Conservation (phyloP, 2,797 vertebrate species). For the Balearica regulorum region DNA sequence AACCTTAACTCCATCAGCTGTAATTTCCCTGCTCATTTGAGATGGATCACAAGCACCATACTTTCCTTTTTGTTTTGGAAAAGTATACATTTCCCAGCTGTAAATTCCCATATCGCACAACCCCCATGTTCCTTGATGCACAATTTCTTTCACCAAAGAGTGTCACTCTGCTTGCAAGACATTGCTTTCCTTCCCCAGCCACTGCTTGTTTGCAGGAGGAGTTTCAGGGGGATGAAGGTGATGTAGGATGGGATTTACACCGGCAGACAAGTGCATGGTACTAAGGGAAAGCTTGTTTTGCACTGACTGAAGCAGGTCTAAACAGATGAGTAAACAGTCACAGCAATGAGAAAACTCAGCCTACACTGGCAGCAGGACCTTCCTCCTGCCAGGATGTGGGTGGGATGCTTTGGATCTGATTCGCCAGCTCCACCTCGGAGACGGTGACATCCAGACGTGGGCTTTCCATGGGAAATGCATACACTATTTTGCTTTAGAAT, state of each 20-base stretch:
- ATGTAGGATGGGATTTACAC: not conserved
- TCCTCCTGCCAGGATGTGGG: not conserved
- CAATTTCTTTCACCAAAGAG: not conserved
- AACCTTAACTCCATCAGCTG: not conserved
- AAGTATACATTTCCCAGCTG: not conserved
- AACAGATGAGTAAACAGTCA: not conserved
- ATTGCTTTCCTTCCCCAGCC: not conserved
- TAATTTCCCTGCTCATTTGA: not conserved
- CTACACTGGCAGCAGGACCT: not conserved
- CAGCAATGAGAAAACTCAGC: not conserved
- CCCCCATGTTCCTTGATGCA: not conserved
- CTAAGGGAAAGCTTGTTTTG: not conserved
- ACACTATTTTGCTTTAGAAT: not conserved
- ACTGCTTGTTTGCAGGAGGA: not conserved
- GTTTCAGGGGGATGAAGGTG: not conserved
- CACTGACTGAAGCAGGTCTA: not conserved
- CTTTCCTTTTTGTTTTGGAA: not conserved
- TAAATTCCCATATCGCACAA: not conserved
- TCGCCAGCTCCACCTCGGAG: not conserved
- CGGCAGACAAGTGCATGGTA: not conserved
- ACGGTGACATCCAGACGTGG: not conserved
- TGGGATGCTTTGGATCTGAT: not conserved
- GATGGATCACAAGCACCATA: not conserved
- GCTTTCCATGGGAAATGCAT: not conserved
- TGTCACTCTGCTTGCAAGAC: not conserved